Evolutionary conservation across 2,888 invertebrate species (phyloP).

Genomic region (Antheraea yamamai): DNA sequence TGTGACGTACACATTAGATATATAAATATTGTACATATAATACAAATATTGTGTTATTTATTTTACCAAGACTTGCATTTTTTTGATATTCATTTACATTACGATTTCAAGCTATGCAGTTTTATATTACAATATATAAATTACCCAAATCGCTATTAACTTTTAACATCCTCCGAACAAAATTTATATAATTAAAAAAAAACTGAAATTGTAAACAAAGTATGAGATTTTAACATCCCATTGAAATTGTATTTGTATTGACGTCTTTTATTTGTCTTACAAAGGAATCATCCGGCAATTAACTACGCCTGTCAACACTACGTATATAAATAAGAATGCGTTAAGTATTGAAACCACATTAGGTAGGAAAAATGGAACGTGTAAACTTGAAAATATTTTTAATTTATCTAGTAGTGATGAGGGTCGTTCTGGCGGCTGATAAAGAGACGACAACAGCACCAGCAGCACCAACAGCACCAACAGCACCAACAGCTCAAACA

Average conservation of each 20-base stretch:
- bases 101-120: too few relatives aligned
- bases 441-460: constrained; percentile 30
- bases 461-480: too few relatives aligned
- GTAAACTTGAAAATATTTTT: constrained; percentile 39
- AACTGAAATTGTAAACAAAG: not conserved
- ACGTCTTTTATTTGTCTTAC: constrained; percentile 18
- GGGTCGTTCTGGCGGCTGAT: constrained; percentile 37
- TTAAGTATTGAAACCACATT: constrained; percentile 28
- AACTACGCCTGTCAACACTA: constrained; percentile 30
- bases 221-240: constrained; percentile 15
- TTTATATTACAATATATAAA: too few relatives aligned
- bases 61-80: too few relatives aligned
- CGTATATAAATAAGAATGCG: constrained; percentile 36
- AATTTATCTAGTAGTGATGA: constrained; percentile 37
- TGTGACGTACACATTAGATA: too few relatives aligned
- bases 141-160: too few relatives aligned
- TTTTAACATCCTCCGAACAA: too few relatives aligned
- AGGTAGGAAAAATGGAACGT: constrained; percentile 37
- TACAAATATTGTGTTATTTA: too few relatives aligned
- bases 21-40: too few relatives aligned
- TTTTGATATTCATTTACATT: too few relatives aligned
- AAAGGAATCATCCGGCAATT: constrained; percentile 22
- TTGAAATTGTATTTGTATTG: constrained; percentile 19
- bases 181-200: too few relatives aligned
- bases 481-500: too few relatives aligned